A percentile compares a stretch with the other conserved stretches of the same genome.
Conservation (phyloP, 1,140 invertebrate genomes). For the Ericerus pela region DNA sequence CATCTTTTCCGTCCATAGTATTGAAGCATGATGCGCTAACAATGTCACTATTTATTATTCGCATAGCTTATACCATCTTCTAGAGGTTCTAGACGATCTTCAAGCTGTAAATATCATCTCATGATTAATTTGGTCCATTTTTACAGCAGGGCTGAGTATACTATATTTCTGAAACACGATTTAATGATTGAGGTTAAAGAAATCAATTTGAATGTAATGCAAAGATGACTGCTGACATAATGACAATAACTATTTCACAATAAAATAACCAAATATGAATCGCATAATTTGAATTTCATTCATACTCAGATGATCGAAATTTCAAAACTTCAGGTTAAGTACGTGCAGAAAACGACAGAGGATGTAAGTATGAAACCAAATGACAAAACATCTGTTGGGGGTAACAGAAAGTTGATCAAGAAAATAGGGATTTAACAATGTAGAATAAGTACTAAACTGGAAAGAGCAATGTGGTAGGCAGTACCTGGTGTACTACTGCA, state of each 20-base stretch:
- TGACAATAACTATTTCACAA: not conserved
- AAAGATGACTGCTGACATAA: not conserved
- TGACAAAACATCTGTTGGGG: not conserved
- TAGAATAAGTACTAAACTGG: not conserved
- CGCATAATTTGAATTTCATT: not conserved
- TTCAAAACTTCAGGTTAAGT: conserved; percentile 13
- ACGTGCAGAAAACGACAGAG: not conserved
- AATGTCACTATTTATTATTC: conserved; percentile 22
- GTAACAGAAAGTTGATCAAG: not conserved
- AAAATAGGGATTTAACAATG: not conserved
- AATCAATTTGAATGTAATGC: not conserved
- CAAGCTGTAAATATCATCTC: not conserved
- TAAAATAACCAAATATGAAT: not conserved
- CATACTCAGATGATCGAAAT: not conserved
- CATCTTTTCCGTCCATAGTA: conserved; percentile 28
- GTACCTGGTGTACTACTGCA: not conserved
- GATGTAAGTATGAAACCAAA: not conserved
- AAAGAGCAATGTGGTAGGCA: not conserved
- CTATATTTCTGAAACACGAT: not conserved
- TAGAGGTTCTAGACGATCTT: not conserved
- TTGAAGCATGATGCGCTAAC: conserved; percentile 25
- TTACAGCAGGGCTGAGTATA: not conserved
- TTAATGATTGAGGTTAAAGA: too few relatives aligned
- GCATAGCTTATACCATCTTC: conserved; percentile 21
- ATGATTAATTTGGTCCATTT: not conserved